Base-by-base conservation (phyloP, 2,113 vertebrate genomes). In the Atlantisia rogersi region DNA sequence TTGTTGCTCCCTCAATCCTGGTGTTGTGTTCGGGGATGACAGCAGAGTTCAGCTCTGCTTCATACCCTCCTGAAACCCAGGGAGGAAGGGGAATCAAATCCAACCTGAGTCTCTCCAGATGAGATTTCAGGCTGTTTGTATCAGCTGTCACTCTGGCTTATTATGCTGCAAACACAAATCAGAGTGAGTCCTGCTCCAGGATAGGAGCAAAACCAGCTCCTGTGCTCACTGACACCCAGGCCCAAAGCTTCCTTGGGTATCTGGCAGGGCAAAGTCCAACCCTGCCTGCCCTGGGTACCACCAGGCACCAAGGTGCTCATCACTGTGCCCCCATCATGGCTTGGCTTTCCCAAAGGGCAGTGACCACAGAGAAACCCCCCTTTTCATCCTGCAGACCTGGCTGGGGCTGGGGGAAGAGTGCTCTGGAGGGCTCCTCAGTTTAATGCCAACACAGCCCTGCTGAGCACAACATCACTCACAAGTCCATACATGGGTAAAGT, bases 401-500 rank as follows among this genome's bases (percentile, higher is more conserved):
- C 5, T 0, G 15, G 67, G 50, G 40, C 32, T 4, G 1, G 89
- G 89, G n/a, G 24, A 55, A 10, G 37, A 18, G 24, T 2, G 1
- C 35, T 93, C 29, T 2, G 1, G 50, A 50, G 80, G n/a, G 25
- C 18, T 68, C 4, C 2, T 26, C 19, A 39, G 29, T 56, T 90
- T 40, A 42, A 71, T 59, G 64, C 50, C 50, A 42, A 7, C 64
- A 28, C 28, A 31, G 31, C 73, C n/a, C n/a, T 2, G 15, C 71
- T 81, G 91, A 91, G 73, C 85, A 69, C 69, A 78, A 87, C 74
- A 39, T 29, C 79, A 79, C 58, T 48, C 6, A 0, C 2, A 4
- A 52, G 29, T 5, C 46, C 55, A 28, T 22, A 10, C 9, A 0
- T 0, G 0, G 7, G 29, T 35, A 21, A 62, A 48, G 81, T 0